Conservation (phyloP, 2,888 invertebrate genomes). For the Oithona nana region DNA sequence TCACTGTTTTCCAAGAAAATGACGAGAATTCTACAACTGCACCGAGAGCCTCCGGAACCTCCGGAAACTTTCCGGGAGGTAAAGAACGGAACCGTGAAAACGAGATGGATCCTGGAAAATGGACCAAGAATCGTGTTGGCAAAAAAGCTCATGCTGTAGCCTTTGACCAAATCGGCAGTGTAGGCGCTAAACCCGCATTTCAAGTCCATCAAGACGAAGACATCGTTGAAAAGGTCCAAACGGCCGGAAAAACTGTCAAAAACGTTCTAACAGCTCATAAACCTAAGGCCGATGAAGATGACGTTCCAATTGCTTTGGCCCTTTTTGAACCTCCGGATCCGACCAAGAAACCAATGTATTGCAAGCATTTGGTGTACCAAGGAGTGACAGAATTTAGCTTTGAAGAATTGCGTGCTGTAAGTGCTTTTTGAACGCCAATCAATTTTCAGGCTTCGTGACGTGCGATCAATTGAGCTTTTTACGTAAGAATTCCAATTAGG, state of each 20-base stretch:
- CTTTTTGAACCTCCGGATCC: conserved; percentile 43
- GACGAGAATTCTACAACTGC: neutral
- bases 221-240: neutral
- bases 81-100: conserved; percentile 42
- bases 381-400: conserved; percentile 49
- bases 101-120: conserved; percentile 45
- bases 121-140: conserved; percentile 35
- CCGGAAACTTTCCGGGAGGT: neutral
- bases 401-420: conserved; percentile 43
- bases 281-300: conserved; percentile 17
- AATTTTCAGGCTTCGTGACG: too few species aligned
- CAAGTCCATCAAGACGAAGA: conserved; percentile 24
- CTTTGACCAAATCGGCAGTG: conserved; percentile 18
- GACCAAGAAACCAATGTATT: conserved; percentile 44
- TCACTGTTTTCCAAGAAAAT: neutral
- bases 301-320: conserved; percentile 34
- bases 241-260: neutral
- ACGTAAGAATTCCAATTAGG: too few species aligned
- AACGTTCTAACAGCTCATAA: conserved; percentile 19
- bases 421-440: too few species aligned
- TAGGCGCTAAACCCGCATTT: conserved; percentile 23
- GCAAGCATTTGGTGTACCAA: conserved; percentile 38
- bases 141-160: conserved; percentile 20
- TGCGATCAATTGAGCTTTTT: too few species aligned
- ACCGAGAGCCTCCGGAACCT: neutral